phyloP scores from a whole-genome alignment of 2,797 vertebrate species.

The Champsocephalus esox region DNA sequence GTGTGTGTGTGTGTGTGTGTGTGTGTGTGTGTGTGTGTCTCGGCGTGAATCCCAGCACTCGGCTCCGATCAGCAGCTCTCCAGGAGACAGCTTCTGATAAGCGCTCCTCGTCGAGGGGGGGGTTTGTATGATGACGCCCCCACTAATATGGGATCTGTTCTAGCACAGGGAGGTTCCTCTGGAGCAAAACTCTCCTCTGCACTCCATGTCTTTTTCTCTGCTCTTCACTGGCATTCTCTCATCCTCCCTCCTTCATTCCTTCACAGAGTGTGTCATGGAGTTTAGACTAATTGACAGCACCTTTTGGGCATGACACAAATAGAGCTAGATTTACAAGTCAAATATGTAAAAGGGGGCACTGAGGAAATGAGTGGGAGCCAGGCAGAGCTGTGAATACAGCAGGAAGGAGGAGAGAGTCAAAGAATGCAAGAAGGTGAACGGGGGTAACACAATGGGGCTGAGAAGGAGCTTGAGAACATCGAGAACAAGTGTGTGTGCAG shows the following conservation, averaged over 20 bases:
- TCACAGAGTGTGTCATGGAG: constrained; percentile 59
- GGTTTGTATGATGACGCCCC: constrained; percentile 28
- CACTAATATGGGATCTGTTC: constrained; percentile 51
- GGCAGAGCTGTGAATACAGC: constrained; percentile 45
- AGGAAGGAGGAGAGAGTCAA: constrained; percentile 16
- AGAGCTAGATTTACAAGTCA: constrained; percentile 82
- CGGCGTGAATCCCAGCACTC: too few species aligned
- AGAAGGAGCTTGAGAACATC: constrained; percentile 2
- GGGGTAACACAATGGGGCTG: constrained; percentile 22
- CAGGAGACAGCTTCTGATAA: constrained; percentile 33
- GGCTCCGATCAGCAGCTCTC: constrained; percentile 32
- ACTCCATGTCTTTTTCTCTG: constrained; percentile 9
- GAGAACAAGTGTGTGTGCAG: not conserved
- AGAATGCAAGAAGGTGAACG: constrained; percentile 16
- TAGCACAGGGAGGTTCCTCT: constrained; percentile 15
- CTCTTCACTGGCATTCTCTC: not conserved
- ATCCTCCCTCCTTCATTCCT: not conserved
- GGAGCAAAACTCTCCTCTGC: constrained; percentile 1
- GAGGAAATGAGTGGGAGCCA: constrained; percentile 54
- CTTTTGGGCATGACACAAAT: constrained; percentile 80
- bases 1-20: not conserved
- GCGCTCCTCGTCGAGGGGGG: constrained; percentile 7
- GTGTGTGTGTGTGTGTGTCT: not conserved
- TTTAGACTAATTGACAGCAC: constrained; percentile 78
- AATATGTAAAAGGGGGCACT: constrained; percentile 64